Base-by-base conservation (phyloP, 2,888 invertebrate species). In the Willowsia nigromaculata region DNA sequence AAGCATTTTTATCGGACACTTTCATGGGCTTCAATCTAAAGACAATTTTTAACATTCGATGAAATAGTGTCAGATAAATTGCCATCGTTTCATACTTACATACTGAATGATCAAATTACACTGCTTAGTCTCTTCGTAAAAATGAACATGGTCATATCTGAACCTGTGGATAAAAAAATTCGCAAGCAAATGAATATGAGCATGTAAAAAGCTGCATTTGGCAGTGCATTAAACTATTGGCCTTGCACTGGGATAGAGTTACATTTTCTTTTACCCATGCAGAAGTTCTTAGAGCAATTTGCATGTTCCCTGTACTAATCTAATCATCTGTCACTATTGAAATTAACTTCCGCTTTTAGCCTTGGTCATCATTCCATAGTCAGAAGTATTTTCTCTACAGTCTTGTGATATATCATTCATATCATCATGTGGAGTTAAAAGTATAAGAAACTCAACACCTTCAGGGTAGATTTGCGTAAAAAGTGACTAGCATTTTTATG, bases 291-390 rank as follows among this genome's bases (percentile, higher is more conserved):
- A n/a, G n/a, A n/a, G n/a, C n/a, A n/a, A n/a, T n/a, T n/a, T n/a
- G n/a, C n/a, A 47, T 27, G 74, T 50, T 50, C 50, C 18, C 15
- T 47, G 27, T 27, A 56, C 53, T 37, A 68, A 71, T 85, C 74
- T 47, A 76, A 43, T 85, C 74, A 74, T 9, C 30, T 76, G 62
- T 76, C 59, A 62, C 53, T 78, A 78, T 85, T 74, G 59, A 76
- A 85, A 85, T 85, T 76, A 76, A 85, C 85, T 85, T 85, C 85
- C 85, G 85, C 59, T 85, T 76, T 85, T 71, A 85, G 33, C 33
- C 33, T 78, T 4, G 33, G 50, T n/a, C 22, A n/a, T 50, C 15
- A 22, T 40, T 68, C 40, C 40, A 2, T 18, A n/a, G 40, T 22
- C n/a, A 53, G 18, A 76, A 50, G 11, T 22, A n/a, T 65, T 65